Evolutionary conservation across 2,888 invertebrate species (phyloP), one percentile per base, ranked within the genome.

Genomic region (Alsophila aescularia): DNA sequence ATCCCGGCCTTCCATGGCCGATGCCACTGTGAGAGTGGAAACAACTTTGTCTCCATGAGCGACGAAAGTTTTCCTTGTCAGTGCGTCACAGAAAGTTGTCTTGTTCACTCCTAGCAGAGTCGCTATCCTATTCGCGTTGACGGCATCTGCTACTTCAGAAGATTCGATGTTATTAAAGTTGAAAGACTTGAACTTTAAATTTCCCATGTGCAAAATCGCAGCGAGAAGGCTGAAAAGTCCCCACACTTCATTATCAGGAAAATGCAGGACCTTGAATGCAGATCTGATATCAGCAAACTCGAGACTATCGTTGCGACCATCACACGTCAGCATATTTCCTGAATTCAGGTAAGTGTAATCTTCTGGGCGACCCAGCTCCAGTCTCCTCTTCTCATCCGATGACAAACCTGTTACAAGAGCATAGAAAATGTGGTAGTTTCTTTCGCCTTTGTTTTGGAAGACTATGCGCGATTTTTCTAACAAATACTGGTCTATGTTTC

Each of bases 351-450:
- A 98, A 69, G 93, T 93, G 81, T 97, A 98, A 66, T 96, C 93
- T 8, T 93, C 92, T 0, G 96, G 93, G 29, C 94, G 94, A 7
- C 93, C 93, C 27, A 99, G 86, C 50, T 97, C 96, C 21, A 98
- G 87, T 62, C 94, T 94, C 58, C 93, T 93, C 73, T 95, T 96
- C 76, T 98, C 98, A 0, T 97, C 95, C 12, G 93, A 91, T 0
- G 93, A 93, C 56, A 99, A 83, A 0, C 98, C 99, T 8, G 95
- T 95, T 54, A 99, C 88, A 83, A 99, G 93, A 66, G 97, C 95
- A 83, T 98, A 98, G 88, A 99, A 99, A 61, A 98, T 96, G 80
- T 98, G 98, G 83, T 98, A 99, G 83, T 99, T 99, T 66, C 98
- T 93, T 83, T 98, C 98, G 44, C 96, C 97, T 48, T 93, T 93